Percentiles rank a stretch among this genome's conserved stretches.
Evolutionary conservation across 2,888 invertebrate species (phyloP).

Genomic region (Epinotia demarniana): DNA sequence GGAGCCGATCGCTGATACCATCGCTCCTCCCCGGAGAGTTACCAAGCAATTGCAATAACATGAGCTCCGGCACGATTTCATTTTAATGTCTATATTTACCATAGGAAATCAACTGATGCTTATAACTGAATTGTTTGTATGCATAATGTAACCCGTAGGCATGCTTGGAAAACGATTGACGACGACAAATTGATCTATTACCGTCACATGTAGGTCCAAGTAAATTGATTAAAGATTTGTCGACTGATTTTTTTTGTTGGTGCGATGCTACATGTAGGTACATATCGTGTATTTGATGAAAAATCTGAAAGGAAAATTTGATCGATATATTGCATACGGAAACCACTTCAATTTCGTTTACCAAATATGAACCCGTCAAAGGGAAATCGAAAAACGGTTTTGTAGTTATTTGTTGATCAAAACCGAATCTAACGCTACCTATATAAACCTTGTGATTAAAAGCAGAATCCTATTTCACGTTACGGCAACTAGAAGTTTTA

Average conservation of each 20-base stretch:
- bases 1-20: conserved; percentile 37
- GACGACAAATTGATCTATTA: neutral
- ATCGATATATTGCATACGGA: neutral
- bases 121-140: neutral
- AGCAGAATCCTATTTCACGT: neutral
- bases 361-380: conserved; percentile 1
- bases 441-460: neutral
- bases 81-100: conserved; percentile 18
- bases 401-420: neutral
- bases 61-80: conserved; percentile 15
- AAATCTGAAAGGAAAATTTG: neutral
- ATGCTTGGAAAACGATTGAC: neutral
- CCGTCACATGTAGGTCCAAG: neutral
- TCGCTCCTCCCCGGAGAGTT: conserved; percentile 22
- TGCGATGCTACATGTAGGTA: neutral
- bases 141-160: neutral
- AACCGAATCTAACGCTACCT: neutral
- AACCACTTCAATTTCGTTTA: neutral
- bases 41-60: conserved; percentile 41
- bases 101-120: neutral
- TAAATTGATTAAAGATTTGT: neutral
- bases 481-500: neutral
- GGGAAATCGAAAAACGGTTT: too few relatives aligned
- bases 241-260: neutral
- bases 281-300: neutral